Percentiles rank a stretch among this genome's conserved stretches.
Evolutionary conservation across 2,888 invertebrate species (phyloP).

Genomic region (Cataglyphis altisquamis): DNA sequence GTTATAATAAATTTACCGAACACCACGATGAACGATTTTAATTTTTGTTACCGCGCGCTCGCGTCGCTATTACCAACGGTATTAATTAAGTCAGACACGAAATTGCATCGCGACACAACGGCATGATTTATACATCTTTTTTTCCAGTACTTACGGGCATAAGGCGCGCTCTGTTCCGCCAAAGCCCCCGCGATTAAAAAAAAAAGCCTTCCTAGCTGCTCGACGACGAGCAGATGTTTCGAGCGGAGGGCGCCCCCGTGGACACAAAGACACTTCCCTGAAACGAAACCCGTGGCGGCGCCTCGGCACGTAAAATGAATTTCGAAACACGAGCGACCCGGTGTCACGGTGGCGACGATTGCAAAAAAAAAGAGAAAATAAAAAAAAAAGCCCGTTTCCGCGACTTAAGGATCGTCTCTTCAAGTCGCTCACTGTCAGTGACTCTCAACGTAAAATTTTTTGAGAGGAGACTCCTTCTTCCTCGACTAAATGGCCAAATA

Average conservation of each 20-base stretch:
- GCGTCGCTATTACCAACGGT: background rate
- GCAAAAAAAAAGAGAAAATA: slow-evolving; percentile 19
- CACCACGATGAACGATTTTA: background rate
- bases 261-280: slow-evolving; percentile 70
- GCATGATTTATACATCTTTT: slow-evolving; percentile 62
- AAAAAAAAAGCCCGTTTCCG: slow-evolving; percentile 18
- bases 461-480: background rate
- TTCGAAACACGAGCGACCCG: slow-evolving; percentile 32
- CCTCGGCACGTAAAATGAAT: slow-evolving; percentile 58
- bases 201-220: slow-evolving; percentile 69
- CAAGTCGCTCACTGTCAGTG: slow-evolving; percentile 27
- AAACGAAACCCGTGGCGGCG: slow-evolving; percentile 60
- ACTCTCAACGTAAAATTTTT: slow-evolving; percentile 1
- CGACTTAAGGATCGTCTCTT: slow-evolving; percentile 10
- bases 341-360: slow-evolving; percentile 40
- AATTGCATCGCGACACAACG: slow-evolving; percentile 61
- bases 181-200: slow-evolving; percentile 46
- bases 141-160: slow-evolving; percentile 48
- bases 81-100: slow-evolving; percentile 45
- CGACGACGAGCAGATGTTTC: slow-evolving; percentile 75
- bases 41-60: slow-evolving; percentile 23
- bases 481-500: slow-evolving; percentile 33
- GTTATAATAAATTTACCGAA: background rate
- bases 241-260: slow-evolving; percentile 56
- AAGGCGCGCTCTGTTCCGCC: slow-evolving; percentile 68